A percentile compares a stretch with the other conserved stretches of the same genome.
Evolutionary conservation across 2,113 vertebrate species (phyloP).

Genomic region (Varanus salvator): DNA sequence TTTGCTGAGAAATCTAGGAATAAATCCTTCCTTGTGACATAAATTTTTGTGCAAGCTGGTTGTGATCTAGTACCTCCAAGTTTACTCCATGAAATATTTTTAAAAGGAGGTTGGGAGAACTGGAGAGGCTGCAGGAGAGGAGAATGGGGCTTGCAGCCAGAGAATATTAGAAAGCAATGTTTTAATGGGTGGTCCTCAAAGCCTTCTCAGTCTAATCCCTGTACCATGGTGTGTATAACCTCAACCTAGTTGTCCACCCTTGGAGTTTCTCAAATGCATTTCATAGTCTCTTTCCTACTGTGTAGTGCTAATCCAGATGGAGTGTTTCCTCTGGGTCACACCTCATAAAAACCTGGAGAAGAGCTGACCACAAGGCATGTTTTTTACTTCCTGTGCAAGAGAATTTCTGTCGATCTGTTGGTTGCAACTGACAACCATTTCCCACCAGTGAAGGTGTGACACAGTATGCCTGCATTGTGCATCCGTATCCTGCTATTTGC

Average conservation of each 20-base stretch:
- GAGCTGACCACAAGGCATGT: not conserved
- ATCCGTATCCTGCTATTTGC: not conserved
- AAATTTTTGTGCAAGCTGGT: conserved; percentile 21
- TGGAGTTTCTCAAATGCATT: not conserved
- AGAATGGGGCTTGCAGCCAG: not conserved
- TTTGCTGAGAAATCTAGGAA: too few species aligned
- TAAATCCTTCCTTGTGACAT: not conserved
- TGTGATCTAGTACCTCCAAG: not conserved
- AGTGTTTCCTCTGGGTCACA: not conserved
- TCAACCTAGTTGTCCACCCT: not conserved
- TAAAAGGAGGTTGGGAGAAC: not conserved
- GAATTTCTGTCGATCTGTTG: not conserved
- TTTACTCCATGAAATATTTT: not conserved
- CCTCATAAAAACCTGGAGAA: not conserved
- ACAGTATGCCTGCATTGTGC: not conserved
- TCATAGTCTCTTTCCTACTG: not conserved
- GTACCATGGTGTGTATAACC: not conserved
- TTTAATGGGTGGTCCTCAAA: not conserved
- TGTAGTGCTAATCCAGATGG: not conserved
- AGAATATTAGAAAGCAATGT: not conserved
- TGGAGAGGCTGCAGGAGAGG: too few species aligned
- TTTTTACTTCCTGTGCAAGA: not conserved
- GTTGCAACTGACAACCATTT: not conserved
- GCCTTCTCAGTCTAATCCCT: not conserved
- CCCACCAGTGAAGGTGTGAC: not conserved